These are phyloP conservation scores for Bungarus multicinctus DNA, from an alignment of 2,113 vertebrate species.

Conservation along the genomic window DNA sequence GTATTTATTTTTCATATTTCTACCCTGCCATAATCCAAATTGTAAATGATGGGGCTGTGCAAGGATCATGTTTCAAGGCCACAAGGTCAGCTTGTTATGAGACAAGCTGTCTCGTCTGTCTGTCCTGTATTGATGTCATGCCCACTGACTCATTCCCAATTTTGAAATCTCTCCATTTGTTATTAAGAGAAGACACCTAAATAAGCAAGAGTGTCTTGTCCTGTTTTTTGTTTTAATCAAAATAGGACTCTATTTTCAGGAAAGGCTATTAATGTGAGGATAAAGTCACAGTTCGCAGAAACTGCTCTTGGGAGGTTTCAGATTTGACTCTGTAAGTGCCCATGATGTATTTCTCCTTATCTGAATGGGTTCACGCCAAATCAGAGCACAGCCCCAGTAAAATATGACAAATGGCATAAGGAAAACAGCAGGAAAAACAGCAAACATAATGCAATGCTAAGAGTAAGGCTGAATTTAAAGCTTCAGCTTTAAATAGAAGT, in stretches of 20 bases:
- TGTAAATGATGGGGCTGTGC: not conserved
- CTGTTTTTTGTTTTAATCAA: not conserved
- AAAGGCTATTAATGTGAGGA: not conserved
- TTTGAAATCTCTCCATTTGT: not conserved
- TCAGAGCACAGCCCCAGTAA: constrained; percentile 18
- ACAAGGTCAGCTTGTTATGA: not conserved
- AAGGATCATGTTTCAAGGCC: not conserved
- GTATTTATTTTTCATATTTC: not conserved
- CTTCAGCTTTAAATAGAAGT: constrained; percentile 11
- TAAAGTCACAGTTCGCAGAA: not conserved
- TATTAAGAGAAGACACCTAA: not conserved
- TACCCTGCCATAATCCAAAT: not conserved
- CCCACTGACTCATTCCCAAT: not conserved
- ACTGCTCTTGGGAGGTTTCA: not conserved
- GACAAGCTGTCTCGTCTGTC: not conserved
- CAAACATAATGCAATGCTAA: constrained; percentile 48
- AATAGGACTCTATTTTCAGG: not conserved
- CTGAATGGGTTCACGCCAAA: not conserved
- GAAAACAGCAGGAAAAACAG: constrained; percentile 68
- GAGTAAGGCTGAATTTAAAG: constrained; percentile 53
- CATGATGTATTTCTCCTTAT: not conserved
- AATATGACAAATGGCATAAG: constrained; percentile 67
- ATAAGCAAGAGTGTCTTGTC: not conserved
- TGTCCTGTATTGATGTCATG: not conserved
- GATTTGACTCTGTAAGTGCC: not conserved